Base-by-base conservation (phyloP, 92 coral and sea anemone genomes). In the Phenganax subtilis region DNA sequence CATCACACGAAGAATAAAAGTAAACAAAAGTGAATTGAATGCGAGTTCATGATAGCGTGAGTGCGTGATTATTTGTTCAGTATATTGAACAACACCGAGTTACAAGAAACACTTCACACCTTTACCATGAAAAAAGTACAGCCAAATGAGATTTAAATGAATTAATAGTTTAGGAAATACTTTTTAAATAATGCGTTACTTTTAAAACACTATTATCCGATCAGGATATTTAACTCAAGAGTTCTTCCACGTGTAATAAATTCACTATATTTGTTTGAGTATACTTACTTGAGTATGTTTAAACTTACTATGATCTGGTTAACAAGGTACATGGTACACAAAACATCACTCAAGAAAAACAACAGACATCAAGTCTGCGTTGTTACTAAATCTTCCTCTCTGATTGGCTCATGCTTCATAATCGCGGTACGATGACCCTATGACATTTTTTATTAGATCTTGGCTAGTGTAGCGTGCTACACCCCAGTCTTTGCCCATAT, bases 141-240 rank as follows among this genome's bases (percentile, higher is more conserved):
- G 81, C 70, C 57, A 76, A 76, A 73, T 62, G 83, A 79, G 73
- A 65, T 79, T 51, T 79, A 79, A 79, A 63, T 79, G 72, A 79
- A 79, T 79, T 79, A 79, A 52, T 52, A 58, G 59, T 73, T 73
- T 73, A 65, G 83, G 72, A 65, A 79, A 79, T 53, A 79, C 28
- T 59, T 64, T 10, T 63, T 25, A 17, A 60, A 20, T 16, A 79
- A 37, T 0, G 51, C 31, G 52, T 12, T 51, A 14, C 47, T 63
- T 79, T 79, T 52, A 20, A 20, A 20, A 20, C 52, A 52, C 25
- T 79, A 17, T 79, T 67, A 64, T 79, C 83, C 72, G 83, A 59
- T 76, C 74, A 64, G 83, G 83, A 51, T 47, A 28, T 47, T 30
- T 0, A n/a, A 47, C 74, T 79, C 56, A 79, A 79, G 83, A 79